These are phyloP conservation scores for Coptotermes formosanus DNA, from an alignment of 1,140 invertebrate species.

Conservation along the genomic window DNA sequence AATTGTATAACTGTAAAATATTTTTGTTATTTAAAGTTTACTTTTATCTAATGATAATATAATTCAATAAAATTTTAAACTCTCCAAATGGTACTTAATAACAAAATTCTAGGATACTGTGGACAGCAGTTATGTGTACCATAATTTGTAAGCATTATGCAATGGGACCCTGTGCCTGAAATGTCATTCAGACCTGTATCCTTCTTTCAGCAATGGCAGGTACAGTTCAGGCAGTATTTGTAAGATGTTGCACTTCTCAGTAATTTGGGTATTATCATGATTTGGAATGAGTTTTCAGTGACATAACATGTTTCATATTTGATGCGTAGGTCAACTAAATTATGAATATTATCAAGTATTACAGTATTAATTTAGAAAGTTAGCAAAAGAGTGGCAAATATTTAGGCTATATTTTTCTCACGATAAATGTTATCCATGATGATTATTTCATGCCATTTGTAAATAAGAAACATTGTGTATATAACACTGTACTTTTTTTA, in stretches of 20 bases:
- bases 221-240: not conserved
- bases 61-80: not conserved
- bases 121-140: not conserved
- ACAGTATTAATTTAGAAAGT: conserved; percentile 27
- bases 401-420: conserved; percentile 13
- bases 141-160: not conserved
- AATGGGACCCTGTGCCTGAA: not conserved
- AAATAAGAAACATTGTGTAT: not conserved
- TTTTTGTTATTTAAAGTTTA: not conserved
- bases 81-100: no score
- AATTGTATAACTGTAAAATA: not conserved
- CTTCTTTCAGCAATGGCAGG: not conserved
- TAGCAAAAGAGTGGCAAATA: conserved; percentile 12
- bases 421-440: conserved; percentile 4
- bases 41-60: not conserved
- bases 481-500: conserved; percentile 14
- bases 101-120: not conserved
- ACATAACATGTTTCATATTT: not conserved
- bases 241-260: not conserved
- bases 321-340: not conserved
- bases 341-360: conserved; percentile 23
- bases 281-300: not conserved
- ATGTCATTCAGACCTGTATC: not conserved
- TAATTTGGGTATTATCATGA: not conserved
- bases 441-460: conserved; percentile 12